Evolutionary conservation across 2,888 invertebrate species (phyloP).

Genomic region (Dascillus cervinus): DNA sequence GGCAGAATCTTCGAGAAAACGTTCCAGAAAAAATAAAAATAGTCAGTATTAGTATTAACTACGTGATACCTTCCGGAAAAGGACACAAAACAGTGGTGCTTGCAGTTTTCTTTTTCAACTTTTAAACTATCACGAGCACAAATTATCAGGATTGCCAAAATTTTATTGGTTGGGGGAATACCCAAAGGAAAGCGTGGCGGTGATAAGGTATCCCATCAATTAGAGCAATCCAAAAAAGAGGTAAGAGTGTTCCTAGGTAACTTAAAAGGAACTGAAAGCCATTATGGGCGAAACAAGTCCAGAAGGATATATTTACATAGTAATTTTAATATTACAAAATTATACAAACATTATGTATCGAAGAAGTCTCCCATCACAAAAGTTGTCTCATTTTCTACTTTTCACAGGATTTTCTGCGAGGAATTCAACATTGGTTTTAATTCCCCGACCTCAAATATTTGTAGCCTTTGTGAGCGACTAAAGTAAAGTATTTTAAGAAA

Average conservation of each 20-base stretch:
- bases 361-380: not conserved
- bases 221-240: not conserved
- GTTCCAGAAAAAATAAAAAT: too few relatives aligned
- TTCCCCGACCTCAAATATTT: conserved; percentile 1
- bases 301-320: conserved; percentile 3
- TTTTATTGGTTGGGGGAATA: not conserved
- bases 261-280: conserved; percentile 7
- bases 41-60: too few relatives aligned
- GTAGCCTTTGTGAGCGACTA: not conserved
- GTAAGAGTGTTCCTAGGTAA: conserved; percentile 5
- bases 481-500: not conserved
- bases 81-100: too few relatives aligned
- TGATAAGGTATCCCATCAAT: conserved; percentile 3
- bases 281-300: conserved; percentile 8
- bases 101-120: conserved; percentile 1
- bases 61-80: too few relatives aligned
- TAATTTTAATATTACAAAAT: not conserved
- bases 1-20: too few relatives aligned
- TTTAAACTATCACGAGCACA: conserved; percentile 1
- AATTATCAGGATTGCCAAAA: not conserved
- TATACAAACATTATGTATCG: conserved; percentile 1
- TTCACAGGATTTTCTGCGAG: conserved; percentile 1
- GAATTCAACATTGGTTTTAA: conserved; percentile 3
- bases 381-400: not conserved
- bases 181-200: conserved; percentile 1